Base-by-base conservation (phyloP, 2,888 invertebrate genomes). In the Acleris laterana region DNA sequence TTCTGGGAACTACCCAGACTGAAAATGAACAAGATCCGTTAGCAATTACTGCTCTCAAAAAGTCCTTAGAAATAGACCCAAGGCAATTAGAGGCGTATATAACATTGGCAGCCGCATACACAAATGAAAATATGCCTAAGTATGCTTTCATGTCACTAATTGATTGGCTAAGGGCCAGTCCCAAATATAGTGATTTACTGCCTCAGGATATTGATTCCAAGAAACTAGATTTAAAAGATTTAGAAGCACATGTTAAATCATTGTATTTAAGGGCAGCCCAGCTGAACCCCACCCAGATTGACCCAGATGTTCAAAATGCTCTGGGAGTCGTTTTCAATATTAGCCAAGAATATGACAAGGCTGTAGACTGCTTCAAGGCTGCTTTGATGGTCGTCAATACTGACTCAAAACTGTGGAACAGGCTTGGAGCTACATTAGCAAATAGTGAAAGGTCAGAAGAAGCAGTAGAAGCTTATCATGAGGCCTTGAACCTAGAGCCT, bases 11-110 rank as follows among this genome's bases (percentile, higher is more conserved):
- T 60, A 97, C 98, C 38, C 99, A 99, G 87, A 98, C 99, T 48
- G 98, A 99, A 93, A 99, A 99, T 92, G 99, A 99, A 93, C 98
- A 96, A 90, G 99, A 99, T 88, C 96, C 97, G 3, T 93, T 95
- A 74, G 98, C 98, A 11, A 99, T 99, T 77, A 95, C 97, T 53
- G 99, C 99, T 0, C 93, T 99, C 38, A 97, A 96, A 81, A 96
- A 95, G 85, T 98, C 98, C 67, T 83, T 98, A 56, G 94, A 95
- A 65, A 83, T 99, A 62, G 95, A 97, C 69, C 96, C 98, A 0
- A 93, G 94, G 11, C 98, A 98, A 85, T 89, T 96, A 57, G 94
- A 95, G 70, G 99, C 98, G 0, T 94, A 98, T 62, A 97, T 99
- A 95, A 96, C 97, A 0, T 90, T 99, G 62, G 98, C 99, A 44